Evolutionary conservation across 2,797 vertebrate species (phyloP).

Genomic region (Lutjanus campechanus): DNA sequence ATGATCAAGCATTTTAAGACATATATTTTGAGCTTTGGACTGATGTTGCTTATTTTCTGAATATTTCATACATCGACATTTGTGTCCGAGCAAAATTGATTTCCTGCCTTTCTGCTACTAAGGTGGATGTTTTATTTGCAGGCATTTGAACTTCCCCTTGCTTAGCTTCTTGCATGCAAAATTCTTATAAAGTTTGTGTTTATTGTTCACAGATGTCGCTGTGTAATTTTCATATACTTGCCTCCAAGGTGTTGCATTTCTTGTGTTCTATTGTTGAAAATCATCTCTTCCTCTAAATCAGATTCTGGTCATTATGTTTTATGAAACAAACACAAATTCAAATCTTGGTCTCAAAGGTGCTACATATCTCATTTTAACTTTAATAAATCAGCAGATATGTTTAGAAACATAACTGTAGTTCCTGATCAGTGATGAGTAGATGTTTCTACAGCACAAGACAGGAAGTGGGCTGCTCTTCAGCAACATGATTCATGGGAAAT

Average conservation of each 20-base stretch:
- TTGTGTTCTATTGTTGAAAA: slow-evolving; percentile 13
- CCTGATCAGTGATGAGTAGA: background rate
- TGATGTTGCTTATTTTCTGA: slow-evolving; percentile 10
- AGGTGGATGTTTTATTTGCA: slow-evolving; percentile 42
- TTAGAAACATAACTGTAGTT: background rate
- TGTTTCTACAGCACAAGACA: background rate
- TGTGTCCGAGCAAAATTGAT: background rate
- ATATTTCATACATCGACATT: slow-evolving; percentile 24
- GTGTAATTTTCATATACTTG: slow-evolving; percentile 14
- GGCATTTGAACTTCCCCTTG: slow-evolving; percentile 21
- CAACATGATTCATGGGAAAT: slow-evolving; percentile 9
- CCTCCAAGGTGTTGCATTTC: slow-evolving; percentile 19
- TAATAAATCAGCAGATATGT: background rate
- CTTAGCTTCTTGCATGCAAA: slow-evolving; percentile 60
- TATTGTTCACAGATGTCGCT: slow-evolving; percentile 32
- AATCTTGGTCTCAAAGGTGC: slow-evolving; percentile 21
- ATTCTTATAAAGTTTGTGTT: slow-evolving; percentile 29
- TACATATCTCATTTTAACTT: background rate
- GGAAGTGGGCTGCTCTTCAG: background rate
- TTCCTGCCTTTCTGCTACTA: slow-evolving; percentile 11
- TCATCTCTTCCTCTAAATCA: background rate
- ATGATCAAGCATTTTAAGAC: background rate
- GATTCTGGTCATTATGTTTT: background rate
- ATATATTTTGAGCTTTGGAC: slow-evolving; percentile 12
- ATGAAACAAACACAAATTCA: background rate